These are phyloP conservation scores for Gobius niger DNA, from an alignment of 2,113 vertebrate species.

Conservation along the genomic window DNA sequence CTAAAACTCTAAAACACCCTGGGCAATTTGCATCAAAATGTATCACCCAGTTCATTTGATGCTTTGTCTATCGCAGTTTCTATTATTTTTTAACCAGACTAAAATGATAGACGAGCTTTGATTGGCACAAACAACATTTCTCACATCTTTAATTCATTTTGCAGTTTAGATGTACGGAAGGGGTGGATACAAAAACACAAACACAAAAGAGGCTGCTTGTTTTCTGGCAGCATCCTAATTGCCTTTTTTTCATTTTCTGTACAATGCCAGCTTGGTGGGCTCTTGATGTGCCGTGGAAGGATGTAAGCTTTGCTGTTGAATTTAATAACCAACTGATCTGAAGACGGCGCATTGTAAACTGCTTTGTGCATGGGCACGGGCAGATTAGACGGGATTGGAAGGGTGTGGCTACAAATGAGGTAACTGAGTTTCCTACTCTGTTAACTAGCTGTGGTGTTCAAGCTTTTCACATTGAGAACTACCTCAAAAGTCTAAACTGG, in stretches of 20 bases:
- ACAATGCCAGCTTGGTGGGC: background rate
- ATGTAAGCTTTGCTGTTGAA: background rate
- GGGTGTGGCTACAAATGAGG: background rate
- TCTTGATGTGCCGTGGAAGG: background rate
- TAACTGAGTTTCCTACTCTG: too few relatives aligned
- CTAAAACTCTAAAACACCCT: too few relatives aligned
- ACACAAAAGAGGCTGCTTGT: background rate
- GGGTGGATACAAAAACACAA: background rate
- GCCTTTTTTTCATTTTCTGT: background rate
- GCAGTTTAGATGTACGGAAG: background rate
- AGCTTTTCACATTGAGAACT: too few relatives aligned
- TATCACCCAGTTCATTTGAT: background rate
- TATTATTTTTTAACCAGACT: background rate
- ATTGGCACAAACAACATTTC: background rate
- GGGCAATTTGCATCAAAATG: background rate
- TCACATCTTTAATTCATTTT: background rate
- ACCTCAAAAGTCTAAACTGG: too few relatives aligned
- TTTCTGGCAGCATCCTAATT: background rate
- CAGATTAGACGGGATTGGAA: too few relatives aligned
- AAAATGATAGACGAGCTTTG: background rate
- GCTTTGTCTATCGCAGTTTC: background rate
- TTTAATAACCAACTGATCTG: background rate
- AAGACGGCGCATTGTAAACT: background rate
- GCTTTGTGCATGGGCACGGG: background rate
- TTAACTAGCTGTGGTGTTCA: background rate